Conservation (phyloP, 2,113 vertebrate species). For the Parotia lawesii region DNA sequence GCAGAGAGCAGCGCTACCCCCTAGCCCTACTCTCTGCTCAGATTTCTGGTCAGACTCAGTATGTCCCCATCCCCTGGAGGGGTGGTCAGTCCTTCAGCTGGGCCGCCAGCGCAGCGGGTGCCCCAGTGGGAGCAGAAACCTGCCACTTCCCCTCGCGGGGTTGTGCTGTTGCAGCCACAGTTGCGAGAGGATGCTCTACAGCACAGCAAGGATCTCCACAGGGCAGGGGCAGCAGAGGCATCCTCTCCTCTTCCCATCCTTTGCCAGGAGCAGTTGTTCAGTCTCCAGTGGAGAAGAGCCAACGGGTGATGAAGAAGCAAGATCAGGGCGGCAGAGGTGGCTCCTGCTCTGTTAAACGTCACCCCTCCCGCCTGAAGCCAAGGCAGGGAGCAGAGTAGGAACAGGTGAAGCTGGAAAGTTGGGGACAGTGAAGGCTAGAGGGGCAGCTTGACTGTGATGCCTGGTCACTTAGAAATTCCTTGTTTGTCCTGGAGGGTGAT, state of each 20-base stretch:
- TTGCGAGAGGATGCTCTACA: not conserved
- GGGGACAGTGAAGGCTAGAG: not conserved
- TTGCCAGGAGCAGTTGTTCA: not conserved
- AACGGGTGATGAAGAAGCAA: not conserved
- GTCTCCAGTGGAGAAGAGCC: not conserved
- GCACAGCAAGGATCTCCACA: not conserved
- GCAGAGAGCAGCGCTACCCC: not conserved
- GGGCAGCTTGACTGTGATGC: not conserved
- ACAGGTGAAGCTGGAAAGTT: not conserved
- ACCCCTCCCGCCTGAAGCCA: not conserved
- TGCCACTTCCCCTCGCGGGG: not conserved
- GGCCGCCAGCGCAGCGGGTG: accelerated
- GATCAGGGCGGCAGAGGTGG: not conserved
- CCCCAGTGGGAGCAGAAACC: too few species aligned
- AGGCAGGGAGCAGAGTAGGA: not conserved
- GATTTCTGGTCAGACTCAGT: not conserved
- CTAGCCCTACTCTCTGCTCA: accelerated
- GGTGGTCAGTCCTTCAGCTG: not conserved
- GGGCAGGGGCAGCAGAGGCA: not conserved
- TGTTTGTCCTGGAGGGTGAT: not conserved
- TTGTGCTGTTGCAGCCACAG: not conserved
- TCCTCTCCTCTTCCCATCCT: not conserved
- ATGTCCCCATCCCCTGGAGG: not conserved
- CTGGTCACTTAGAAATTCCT: not conserved
- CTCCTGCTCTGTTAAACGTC: not conserved